phyloP scores from a whole-genome alignment of 2,797 vertebrate species.

The Chrosomus eos region DNA sequence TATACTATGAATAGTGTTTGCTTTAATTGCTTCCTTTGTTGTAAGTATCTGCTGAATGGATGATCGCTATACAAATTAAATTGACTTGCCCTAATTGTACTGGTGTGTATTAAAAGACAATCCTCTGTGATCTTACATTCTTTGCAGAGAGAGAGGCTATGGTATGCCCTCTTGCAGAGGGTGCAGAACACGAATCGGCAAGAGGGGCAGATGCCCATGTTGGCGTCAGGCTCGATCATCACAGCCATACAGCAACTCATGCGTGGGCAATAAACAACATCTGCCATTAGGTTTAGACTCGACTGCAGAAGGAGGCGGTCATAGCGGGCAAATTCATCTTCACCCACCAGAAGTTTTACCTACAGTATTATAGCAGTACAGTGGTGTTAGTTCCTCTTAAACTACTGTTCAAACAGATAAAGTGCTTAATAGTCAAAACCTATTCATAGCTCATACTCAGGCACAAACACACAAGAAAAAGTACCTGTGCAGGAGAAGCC shows the following conservation, averaged over 20 bases:
- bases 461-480: background rate
- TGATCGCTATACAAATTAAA: background rate
- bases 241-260: constrained; percentile 87
- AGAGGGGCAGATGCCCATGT: constrained; percentile 91
- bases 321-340: constrained; percentile 92
- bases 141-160: constrained; percentile 86
- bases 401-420: background rate
- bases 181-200: constrained; percentile 96
- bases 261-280: constrained; percentile 95
- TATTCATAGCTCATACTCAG: background rate
- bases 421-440: background rate
- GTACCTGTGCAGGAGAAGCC: constrained; percentile 92
- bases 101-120: background rate
- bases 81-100: background rate
- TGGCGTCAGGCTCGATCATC: constrained; percentile 91
- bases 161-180: constrained; percentile 90
- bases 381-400: background rate
- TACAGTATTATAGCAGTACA: constrained; percentile 56
- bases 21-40: background rate
- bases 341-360: constrained; percentile 93
- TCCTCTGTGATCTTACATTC: background rate
- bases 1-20: background rate
- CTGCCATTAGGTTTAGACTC: constrained; percentile 92
- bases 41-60: background rate
- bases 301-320: constrained; percentile 95